Base-by-base conservation (phyloP, 2,888 invertebrate genomes). In the Orthosia gothica region DNA sequence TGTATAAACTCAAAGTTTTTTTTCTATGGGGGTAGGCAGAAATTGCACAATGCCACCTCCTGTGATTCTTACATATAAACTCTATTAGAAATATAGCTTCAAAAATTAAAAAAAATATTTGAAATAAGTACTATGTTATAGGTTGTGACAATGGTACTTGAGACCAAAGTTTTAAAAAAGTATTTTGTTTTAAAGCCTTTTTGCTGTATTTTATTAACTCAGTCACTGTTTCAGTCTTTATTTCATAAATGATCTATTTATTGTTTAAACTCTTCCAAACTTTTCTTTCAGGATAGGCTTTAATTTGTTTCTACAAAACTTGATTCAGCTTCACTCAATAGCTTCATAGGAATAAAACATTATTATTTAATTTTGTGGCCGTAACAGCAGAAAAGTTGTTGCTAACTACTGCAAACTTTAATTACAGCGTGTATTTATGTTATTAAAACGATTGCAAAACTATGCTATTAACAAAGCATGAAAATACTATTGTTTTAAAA, bases 391-490 rank as follows among this genome's bases (percentile, higher is more conserved):
- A 32, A 4, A 58, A 63, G 13, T 54, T 63, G 47, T 63, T 59
- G 12, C 23, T 20, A 47, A 57, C 32, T 12, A 5, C n/a, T 52
- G 7, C 3, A 61, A 40, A n/a, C 13, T 49, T 26, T 23, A 54
- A 52, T 57, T 52, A 45, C 15, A 23, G 23, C n/a, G 13, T n/a
- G 45, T 62, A 26, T n/a, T 57, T 63, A 52, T 5, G 50, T 18
- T 18, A 52, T 0, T 55, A 23, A n/a, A 78, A 52, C 1, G 12
- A 32, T 47, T 45, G 45, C 7, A 54, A 23, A 18, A 45, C 23
- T 7, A n/a, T n/a, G 7, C 12, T 52, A n/a, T 0, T 3, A 50
- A 2, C 20, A 78, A 62, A 79, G 72, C 47, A 67, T 62, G 13
- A 40, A 26, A 2, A 0, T 61, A 23, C 0, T 52, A 12, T 5